Evolutionary conservation across 2,113 vertebrate species (phyloP).

Genomic region (Gracilinanus agilis): DNA sequence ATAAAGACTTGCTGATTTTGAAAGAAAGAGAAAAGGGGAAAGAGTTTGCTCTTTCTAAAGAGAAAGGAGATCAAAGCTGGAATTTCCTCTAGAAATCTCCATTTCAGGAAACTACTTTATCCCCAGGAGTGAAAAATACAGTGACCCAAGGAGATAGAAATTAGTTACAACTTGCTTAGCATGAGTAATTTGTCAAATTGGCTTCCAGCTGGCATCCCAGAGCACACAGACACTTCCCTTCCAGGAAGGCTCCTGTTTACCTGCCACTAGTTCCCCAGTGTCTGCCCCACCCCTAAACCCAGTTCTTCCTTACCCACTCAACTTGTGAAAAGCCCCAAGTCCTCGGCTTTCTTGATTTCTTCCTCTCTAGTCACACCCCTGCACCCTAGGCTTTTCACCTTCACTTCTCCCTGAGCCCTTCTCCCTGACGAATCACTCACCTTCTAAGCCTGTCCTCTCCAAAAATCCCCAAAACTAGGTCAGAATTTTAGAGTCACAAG

Average conservation of each 20-base stretch:
- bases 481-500: not conserved
- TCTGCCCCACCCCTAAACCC: not conserved
- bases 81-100: not conserved
- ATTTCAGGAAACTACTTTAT: not conserved
- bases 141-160: constrained; percentile 8
- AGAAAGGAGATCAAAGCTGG: accelerated
- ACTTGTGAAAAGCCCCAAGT: not conserved
- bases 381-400: too few relatives aligned
- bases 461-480: not conserved
- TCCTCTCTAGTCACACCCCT: not conserved
- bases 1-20: not conserved
- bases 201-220: not conserved
- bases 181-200: not conserved
- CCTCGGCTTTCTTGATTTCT: not conserved
- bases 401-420: not conserved
- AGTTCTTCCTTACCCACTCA: not conserved
- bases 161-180: not conserved
- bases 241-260: not conserved
- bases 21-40: not conserved
- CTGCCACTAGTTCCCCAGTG: not conserved
- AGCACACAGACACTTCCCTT: not conserved
- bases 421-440: not conserved
- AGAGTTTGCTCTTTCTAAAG: not conserved
- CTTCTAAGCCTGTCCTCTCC: not conserved
- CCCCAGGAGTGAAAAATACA: constrained; percentile 19